phyloP scores from a whole-genome alignment of 2,888 invertebrate genomes.

The Frankliniella intonsa region DNA sequence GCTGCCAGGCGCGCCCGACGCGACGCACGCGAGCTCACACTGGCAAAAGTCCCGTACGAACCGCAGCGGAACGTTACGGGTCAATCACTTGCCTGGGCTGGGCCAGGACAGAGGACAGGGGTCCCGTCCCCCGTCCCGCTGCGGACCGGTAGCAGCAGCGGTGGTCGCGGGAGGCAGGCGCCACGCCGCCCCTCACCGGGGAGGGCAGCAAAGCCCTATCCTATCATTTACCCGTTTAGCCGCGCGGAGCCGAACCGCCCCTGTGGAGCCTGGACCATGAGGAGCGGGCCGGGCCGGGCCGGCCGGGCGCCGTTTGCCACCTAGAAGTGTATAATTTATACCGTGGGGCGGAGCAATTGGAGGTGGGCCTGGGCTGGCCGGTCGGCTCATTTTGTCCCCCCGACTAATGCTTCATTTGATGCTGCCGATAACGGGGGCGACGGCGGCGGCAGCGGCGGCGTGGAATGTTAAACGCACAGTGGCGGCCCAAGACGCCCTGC shows the following conservation, averaged over 20 bases:
- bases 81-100: neutral
- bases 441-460: neutral
- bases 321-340: conserved; percentile 21
- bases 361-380: neutral
- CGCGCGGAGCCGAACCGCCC: neutral
- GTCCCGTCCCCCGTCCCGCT: too few species aligned
- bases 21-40: too few species aligned
- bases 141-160: neutral
- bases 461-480: conserved; percentile 8
- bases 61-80: too few species aligned
- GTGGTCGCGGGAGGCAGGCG: neutral
- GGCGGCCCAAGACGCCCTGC: neutral
- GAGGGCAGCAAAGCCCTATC: neutral
- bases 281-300: neutral
- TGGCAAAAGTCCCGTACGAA: too few species aligned
- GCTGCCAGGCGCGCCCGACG: too few species aligned
- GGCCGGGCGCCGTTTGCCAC: conserved; percentile 17
- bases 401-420: neutral
- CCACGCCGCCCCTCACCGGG: neutral
- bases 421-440: conserved; percentile 5
- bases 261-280: neutral
- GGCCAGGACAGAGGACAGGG: neutral
- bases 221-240: conserved; percentile 17
- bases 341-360: neutral
- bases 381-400: neutral